phyloP scores from a whole-genome alignment of 2,888 invertebrate genomes.

The Lordiphosa andalusiaca region DNA sequence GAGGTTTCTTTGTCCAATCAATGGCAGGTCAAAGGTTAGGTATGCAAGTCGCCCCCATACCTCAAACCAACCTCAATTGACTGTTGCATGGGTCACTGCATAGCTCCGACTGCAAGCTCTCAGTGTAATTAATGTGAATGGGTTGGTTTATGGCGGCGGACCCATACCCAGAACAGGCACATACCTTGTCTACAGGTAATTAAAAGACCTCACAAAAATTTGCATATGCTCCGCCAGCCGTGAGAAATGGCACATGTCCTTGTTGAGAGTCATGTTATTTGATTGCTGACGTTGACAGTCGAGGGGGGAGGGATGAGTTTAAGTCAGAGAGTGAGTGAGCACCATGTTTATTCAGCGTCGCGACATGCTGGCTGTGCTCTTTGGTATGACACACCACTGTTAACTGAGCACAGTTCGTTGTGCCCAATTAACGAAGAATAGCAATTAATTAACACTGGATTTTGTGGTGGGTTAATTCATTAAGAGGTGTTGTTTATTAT shows the following conservation, averaged over 20 bases:
- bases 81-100: conserved; percentile 29
- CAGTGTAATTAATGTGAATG: conserved; percentile 53
- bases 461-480: background rate
- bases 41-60: conserved; percentile 19
- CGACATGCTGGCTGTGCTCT: background rate
- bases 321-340: background rate
- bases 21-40: conserved; percentile 41
- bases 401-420: conserved; percentile 7
- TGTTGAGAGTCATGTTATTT: conserved; percentile 56
- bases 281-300: conserved; percentile 51
- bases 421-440: background rate
- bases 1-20: conserved; percentile 37
- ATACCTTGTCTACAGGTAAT: conserved; percentile 67
- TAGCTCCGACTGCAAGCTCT: conserved; percentile 16
- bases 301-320: conserved; percentile 2
- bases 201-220: conserved; percentile 51
- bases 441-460: conserved; percentile 5
- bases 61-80: conserved; percentile 18
- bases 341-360: too few relatives aligned
- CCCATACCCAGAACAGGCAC: conserved; percentile 17
- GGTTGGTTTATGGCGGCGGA: conserved; percentile 54
- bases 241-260: conserved; percentile 62
- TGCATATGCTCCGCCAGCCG: conserved; percentile 56
- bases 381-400: conserved; percentile 3
- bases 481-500: too few relatives aligned